Conservation (phyloP, 1,140 invertebrate genomes). For the Procambarus clarkii region DNA sequence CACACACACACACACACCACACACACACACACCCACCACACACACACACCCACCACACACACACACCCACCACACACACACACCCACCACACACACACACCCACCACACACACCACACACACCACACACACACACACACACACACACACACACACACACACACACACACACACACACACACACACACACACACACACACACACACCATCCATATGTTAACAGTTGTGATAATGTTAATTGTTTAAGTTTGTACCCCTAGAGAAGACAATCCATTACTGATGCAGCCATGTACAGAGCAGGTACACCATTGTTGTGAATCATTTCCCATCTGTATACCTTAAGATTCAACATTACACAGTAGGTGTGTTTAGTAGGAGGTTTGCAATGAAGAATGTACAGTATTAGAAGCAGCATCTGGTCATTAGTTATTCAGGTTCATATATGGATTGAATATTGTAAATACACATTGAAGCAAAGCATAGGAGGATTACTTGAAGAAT, state of each 20-base stretch:
- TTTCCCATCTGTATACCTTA: background rate
- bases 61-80: too few relatives aligned
- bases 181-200: background rate
- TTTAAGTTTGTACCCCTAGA: background rate
- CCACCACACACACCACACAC: too few relatives aligned
- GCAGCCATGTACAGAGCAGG: background rate
- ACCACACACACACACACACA: too few relatives aligned
- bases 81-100: too few relatives aligned
- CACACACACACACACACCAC: too few relatives aligned
- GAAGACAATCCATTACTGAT: background rate
- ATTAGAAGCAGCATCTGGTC: background rate
- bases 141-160: too few relatives aligned
- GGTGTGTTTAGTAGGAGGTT: background rate
- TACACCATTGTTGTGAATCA: background rate
- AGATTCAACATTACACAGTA: background rate
- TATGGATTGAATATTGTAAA: too few relatives aligned
- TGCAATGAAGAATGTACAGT: background rate
- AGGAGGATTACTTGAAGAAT: background rate
- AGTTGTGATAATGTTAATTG: slow-evolving; percentile 6
- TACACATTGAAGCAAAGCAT: background rate
- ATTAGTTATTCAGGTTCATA: too few relatives aligned
- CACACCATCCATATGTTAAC: background rate
- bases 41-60: too few relatives aligned
- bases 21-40: too few relatives aligned
- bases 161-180: too few relatives aligned